Base-by-base conservation (phyloP, 2,113 vertebrate species). In the Sebastes fasciatus region DNA sequence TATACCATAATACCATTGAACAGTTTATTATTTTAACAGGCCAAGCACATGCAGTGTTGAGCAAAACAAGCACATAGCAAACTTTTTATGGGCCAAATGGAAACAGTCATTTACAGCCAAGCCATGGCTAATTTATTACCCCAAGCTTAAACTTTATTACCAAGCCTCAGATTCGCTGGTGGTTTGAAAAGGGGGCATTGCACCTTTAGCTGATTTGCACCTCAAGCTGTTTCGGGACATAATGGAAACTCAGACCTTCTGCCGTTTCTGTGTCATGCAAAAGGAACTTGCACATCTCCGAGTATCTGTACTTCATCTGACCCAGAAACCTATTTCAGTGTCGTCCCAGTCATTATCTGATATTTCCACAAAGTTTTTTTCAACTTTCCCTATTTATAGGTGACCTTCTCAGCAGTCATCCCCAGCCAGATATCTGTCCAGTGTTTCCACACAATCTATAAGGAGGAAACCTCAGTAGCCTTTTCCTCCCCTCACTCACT, bases 51-150 rank as follows among this genome's bases (percentile, higher is more conserved):
- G 92, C 91, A 86, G 84, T 43, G 75, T 84, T 64, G 92, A 93
- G 89, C 83, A 92, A 95, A 95, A 94, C 94, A 94, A 94, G 91
- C 90, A 82, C 91, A 92, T 86, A 82, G 91, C 91, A 89, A 92
- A 86, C 83, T 71, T 94, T 95, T 94, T 95, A 95, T 80, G 87
- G 92, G 90, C 80, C 83, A 82, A 94, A 87, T 95, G 94, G 94
- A 95, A 95, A 95, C 86, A 91, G 83, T 92, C 77, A 86, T 90
- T 94, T 94, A 93, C 91, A 91, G 93, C 93, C 95, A 92, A 93
- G 87, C 88, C 83, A 77, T 82, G 81, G 88, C 86, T 92, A 90
- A 94, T 94, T 93, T 94, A 95, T 91, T 78, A 88, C 86, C 87
- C 76, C 23, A 55, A 87, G 85, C 78, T 74, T 83, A 65, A 79